Evolutionary conservation across 2,113 vertebrate genomes (phyloP).

Genomic region (Dasyprocta punctata): DNA sequence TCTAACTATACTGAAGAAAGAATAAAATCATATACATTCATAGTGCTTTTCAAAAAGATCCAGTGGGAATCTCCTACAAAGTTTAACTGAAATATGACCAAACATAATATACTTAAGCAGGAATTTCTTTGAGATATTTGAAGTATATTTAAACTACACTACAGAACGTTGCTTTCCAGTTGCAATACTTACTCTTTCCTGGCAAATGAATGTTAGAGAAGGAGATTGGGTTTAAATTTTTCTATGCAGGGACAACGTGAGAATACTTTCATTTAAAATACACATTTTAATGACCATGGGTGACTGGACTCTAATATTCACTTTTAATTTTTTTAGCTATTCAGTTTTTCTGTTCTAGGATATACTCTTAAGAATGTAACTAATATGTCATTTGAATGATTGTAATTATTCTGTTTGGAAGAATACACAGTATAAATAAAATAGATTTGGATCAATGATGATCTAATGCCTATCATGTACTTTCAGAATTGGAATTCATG

Average conservation of each 20-base stretch:
- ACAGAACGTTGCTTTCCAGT: neutral
- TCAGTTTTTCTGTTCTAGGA: neutral
- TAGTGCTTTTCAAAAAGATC: neutral
- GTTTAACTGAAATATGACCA: neutral
- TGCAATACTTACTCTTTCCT: neutral
- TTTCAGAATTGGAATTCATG: neutral
- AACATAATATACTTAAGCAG: neutral
- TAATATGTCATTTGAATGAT: neutral
- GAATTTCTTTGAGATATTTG: conserved; percentile 21
- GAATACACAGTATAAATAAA: neutral
- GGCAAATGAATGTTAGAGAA: neutral
- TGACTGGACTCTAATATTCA: neutral
- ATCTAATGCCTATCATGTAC: neutral
- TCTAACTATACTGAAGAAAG: neutral
- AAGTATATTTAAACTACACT: neutral
- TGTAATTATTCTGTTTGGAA: neutral
- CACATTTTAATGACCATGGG: neutral
- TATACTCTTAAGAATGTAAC: neutral
- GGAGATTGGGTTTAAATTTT: neutral
- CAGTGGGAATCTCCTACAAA: neutral
- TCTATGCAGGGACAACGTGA: neutral
- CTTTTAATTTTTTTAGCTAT: neutral
- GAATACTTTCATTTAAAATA: neutral
- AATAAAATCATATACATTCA: neutral
- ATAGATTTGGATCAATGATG: neutral